phyloP scores from a whole-genome alignment of 2,888 invertebrate species.

The Rhagonycha lutea region DNA sequence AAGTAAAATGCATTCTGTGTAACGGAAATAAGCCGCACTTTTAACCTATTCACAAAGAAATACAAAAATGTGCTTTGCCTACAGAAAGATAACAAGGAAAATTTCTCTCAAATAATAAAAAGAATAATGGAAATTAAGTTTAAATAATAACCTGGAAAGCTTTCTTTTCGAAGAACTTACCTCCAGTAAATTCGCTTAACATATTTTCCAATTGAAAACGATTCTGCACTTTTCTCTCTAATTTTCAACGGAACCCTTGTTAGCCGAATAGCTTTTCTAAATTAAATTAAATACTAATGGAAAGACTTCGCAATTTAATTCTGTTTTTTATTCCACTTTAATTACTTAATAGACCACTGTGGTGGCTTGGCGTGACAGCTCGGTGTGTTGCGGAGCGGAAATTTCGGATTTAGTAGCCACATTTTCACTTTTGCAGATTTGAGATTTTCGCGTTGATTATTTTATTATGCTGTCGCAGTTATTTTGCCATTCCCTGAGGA shows the following conservation, averaged over 20 bases:
- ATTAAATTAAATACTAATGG: not conserved
- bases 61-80: not conserved
- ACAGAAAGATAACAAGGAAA: not conserved
- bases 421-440: too few species aligned
- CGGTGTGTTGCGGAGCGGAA: not conserved
- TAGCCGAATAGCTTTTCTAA: not conserved
- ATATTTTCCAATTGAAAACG: not conserved
- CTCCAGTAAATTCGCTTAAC: not conserved
- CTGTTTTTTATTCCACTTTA: not conserved
- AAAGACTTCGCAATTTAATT: not conserved
- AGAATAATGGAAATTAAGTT: not conserved
- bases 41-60: not conserved
- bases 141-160: not conserved
- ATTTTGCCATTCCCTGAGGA: not conserved
- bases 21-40: not conserved
- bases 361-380: not conserved
- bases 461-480: not conserved
- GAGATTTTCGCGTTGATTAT: not conserved
- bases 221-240: not conserved
- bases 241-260: not conserved
- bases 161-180: not conserved
- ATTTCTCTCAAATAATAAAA: not conserved
- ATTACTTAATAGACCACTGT: not conserved
- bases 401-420: not conserved
- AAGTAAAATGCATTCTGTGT: not conserved